Conservation (phyloP, 2,113 vertebrate species). For the Dicerorhinus sumatrensis region DNA sequence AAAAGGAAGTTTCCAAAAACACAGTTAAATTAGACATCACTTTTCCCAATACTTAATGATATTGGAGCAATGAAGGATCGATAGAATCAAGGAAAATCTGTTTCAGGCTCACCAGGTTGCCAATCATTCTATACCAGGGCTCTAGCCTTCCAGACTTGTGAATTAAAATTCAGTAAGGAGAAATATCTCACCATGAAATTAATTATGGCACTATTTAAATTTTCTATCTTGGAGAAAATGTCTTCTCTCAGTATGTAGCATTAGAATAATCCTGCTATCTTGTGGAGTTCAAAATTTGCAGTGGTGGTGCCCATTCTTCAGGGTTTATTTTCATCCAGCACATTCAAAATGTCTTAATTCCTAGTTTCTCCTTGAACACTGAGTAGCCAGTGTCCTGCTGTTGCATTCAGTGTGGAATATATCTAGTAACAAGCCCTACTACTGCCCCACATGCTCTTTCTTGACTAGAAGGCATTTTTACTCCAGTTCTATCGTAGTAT, state of each 20-base stretch:
- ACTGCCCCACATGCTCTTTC: neutral
- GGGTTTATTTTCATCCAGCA: neutral
- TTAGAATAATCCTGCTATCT: neutral
- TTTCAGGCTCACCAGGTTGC: neutral
- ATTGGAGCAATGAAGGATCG: neutral
- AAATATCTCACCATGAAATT: conserved; percentile 11
- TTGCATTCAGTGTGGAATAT: neutral
- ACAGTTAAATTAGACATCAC: neutral
- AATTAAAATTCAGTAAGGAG: conserved; percentile 40
- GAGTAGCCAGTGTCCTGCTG: neutral
- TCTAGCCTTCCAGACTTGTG: neutral
- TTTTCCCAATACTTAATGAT: neutral
- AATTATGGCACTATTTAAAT: conserved; percentile 34
- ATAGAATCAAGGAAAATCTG: neutral
- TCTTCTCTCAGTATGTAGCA: neutral
- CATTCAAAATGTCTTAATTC: neutral
- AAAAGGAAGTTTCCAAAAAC: neutral
- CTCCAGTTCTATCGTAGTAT: neutral
- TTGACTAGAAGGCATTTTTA: neutral
- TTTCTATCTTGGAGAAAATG: neutral
- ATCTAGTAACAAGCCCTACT: neutral
- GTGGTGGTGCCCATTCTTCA: neutral
- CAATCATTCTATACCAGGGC: neutral
- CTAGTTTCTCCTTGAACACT: neutral
- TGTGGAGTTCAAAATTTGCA: neutral